Evolutionary conservation across 2,113 vertebrate species (phyloP).

Genomic region (Procapra przewalskii): DNA sequence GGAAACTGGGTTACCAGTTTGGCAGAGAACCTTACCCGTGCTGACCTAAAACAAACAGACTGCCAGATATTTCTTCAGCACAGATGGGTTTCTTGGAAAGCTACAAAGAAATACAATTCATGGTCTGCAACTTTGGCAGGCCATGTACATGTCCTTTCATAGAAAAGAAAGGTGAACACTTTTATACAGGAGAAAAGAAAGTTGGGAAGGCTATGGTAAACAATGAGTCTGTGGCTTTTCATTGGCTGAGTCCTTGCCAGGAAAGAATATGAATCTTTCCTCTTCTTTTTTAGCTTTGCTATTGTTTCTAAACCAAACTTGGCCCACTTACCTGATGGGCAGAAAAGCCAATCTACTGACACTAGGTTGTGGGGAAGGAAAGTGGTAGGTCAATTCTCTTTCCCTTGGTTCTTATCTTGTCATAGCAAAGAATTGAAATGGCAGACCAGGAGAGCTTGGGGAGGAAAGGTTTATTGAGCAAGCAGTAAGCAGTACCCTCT

Average conservation of each 20-base stretch:
- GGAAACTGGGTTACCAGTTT: neutral
- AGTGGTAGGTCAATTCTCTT: neutral
- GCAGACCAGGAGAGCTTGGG: neutral
- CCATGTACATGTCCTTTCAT: neutral
- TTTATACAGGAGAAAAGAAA: neutral
- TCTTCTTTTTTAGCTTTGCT: neutral
- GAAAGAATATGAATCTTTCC: neutral
- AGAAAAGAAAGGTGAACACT: neutral
- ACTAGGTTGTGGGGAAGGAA: neutral
- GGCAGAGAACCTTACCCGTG: neutral
- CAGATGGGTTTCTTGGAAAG: neutral
- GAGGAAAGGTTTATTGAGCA: neutral
- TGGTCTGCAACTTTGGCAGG: neutral
- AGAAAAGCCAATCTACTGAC: neutral
- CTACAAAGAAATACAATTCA: neutral
- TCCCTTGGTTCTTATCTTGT: neutral
- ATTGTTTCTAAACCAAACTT: neutral
- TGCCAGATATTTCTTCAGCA: neutral
- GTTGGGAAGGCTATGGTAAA: neutral
- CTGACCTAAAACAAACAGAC: neutral
- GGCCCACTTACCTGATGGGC: neutral
- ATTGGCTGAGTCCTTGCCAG: neutral
- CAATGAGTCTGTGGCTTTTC: neutral
- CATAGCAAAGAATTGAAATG: neutral
- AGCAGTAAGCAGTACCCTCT: neutral